Evolutionary conservation across 2,888 invertebrate genomes (phyloP), one percentile per base, ranked within the genome.

Genomic region (Melieria crassipennis): DNA sequence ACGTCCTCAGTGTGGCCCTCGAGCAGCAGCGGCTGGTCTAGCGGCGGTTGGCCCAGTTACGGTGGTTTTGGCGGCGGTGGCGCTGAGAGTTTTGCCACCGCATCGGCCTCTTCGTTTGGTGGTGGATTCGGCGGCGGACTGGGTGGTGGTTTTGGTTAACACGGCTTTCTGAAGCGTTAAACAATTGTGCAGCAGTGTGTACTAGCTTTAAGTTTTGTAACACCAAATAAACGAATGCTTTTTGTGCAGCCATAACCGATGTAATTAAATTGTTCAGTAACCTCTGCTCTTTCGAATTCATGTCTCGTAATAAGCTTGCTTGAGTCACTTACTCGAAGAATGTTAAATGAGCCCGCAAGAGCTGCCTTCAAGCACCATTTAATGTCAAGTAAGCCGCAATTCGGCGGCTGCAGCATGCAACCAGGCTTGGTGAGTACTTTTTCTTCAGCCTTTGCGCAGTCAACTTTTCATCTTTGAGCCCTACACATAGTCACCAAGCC

Each of bases 21-120:
- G 9, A 52, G 52, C 13, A n/a, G n/a, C 9, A 13, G 52, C n/a
- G 10, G 48, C 3, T 69, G 68, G 62, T 52, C 62, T 11, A 72
- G 76, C 16, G 65, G 75, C 6, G 73, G 73, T 47, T 62, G 69
- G 64, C 61, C 43, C 45, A 75, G 76, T 6, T 57, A 48, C 47
- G 67, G 67, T 42, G 61, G 61, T 46, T 64, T 52, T 30, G 65
- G 65, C 7, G 66, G 66, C 48, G 66, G 48, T 7, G 58, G 13
- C 13, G 52, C n/a, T 5, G 52, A 13, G n/a, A 48, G 58, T 42
- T 56, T 66, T 55, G 68, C 67, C 7, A 60, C 13, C 9, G 63
- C 65, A 50, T 42, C 66, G 10, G 68, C 68, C 4, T 62, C 68
- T 7, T 60, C 68, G n/a, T 68, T 61, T 11, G 50, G 61, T 9